Percentiles rank a stretch among this genome's conserved stretches.
These are phyloP conservation scores for Nesidiocoris tenuis DNA, from an alignment of 2,888 invertebrate genomes.

Conservation along the genomic window DNA sequence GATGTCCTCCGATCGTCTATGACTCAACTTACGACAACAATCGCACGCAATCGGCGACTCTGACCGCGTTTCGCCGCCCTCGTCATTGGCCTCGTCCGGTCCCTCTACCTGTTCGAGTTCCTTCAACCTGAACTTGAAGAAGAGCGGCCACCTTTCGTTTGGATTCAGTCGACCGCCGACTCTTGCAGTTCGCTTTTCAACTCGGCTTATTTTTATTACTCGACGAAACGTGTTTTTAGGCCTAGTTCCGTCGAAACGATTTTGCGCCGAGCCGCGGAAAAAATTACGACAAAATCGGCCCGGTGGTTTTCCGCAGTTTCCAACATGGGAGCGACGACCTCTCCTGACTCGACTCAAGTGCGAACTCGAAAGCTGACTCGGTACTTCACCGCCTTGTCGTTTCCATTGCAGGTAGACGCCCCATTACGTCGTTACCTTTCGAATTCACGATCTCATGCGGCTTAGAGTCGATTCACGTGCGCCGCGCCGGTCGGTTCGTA, in stretches of 20 bases:
- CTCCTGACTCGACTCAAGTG: background rate
- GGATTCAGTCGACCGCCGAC: background rate
- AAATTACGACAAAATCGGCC: background rate
- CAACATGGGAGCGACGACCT: constrained; percentile 27
- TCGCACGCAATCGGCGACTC: background rate
- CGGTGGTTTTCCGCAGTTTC: background rate
- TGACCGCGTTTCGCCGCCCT: background rate
- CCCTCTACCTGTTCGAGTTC: background rate
- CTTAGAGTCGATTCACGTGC: too few relatives aligned
- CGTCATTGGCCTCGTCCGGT: too few relatives aligned
- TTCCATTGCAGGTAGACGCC: background rate
- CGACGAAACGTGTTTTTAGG: too few relatives aligned
- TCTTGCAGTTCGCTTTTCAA: background rate
- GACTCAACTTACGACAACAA: background rate
- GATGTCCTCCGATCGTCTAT: background rate
- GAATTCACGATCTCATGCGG: too few relatives aligned
- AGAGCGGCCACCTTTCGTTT: background rate
- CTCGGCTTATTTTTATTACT: too few relatives aligned
- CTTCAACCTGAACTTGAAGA: background rate
- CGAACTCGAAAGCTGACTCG: constrained; percentile 13
- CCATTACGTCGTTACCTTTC: too few relatives aligned
- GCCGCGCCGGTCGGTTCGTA: too few relatives aligned
- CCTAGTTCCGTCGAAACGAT: too few relatives aligned
- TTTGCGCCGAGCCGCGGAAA: background rate
- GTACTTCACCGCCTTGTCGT: constrained; percentile 23